Base-by-base conservation (phyloP, 2,797 vertebrate genomes). In the Mus minutoides region DNA sequence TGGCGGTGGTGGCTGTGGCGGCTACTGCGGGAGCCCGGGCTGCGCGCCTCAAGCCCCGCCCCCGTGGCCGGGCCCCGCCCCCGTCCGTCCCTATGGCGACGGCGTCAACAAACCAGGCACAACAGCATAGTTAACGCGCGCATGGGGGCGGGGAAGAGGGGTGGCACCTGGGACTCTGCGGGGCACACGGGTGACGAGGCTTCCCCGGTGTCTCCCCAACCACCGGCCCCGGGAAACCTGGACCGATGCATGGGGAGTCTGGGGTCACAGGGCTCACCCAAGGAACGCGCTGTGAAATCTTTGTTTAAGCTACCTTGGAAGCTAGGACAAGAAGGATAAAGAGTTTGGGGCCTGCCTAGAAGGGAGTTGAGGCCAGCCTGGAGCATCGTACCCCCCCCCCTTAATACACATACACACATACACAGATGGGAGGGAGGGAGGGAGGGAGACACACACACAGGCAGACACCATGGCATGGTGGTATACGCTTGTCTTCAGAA, bases 11-110 rank as follows among this genome's bases (percentile, higher is more conserved):
- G 69, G 95, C 96, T 91, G 64, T 2, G 85, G 93, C 2, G 58
- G 90, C 92, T 95, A n/a, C 93, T 95, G 92, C 58, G 37, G 88
- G 93, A 80, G 94, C 96, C 96, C 94, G 97, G 79, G 87, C 95
- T 40, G 37, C 19, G 87, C 79, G 92, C 96, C 49, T 95, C 88
- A 7, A 56, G 84, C 94, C 95, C 79, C 94, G 94, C 97, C 95
- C 91, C 40, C 64, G 88, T 49, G 43, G 85, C 19, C 92, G 49
- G 92, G 73, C 86, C 64, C 69, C 90, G 89, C 90, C 95, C 82
- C 31, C 89, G 78, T 37, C 87, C 13, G 95, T 97, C 95, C 94
- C 98, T 97, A 22, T 0, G 91, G 97, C 97, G 96, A 98, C 98
- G 62, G 67, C 52, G 91, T 96, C 97, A 98, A 98, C 98, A 98